Percentiles rank a stretch among this genome's conserved stretches.
Conservation (phyloP, 1,140 invertebrate genomes). For the Danaus melanippus region DNA sequence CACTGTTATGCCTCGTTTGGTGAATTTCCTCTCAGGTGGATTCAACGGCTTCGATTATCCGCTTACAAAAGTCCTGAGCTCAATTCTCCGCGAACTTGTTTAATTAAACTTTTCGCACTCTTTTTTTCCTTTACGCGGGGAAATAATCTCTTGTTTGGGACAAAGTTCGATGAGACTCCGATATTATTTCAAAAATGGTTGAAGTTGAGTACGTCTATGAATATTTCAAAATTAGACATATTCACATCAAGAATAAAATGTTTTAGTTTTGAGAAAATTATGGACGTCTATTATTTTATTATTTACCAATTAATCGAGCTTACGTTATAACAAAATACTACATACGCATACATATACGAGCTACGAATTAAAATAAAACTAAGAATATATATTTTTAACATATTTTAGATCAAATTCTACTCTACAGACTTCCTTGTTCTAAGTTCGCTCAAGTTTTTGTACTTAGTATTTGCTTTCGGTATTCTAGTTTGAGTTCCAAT, state of each 20-base stretch:
- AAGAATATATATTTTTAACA: too few species aligned
- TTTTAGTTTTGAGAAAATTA: too few species aligned
- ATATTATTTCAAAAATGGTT: too few species aligned
- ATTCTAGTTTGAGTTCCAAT: conserved; percentile 53
- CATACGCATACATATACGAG: too few species aligned
- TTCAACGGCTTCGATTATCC: conserved; percentile 58
- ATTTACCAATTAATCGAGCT: too few species aligned
- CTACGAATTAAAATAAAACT: too few species aligned
- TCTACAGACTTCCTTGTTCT: conserved; percentile 23
- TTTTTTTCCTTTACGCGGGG: conserved; percentile 61
- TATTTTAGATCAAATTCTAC: not conserved
- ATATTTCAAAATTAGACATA: too few species aligned
- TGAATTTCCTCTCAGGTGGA: conserved; percentile 50
- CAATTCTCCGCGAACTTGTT: conserved; percentile 65
- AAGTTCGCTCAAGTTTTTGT: conserved; percentile 52
- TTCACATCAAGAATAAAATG: too few species aligned
- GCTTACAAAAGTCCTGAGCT: conserved; percentile 60
- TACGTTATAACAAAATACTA: too few species aligned
- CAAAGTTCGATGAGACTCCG: conserved; percentile 15
- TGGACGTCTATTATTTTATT: too few species aligned
- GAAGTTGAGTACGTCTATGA: too few species aligned
- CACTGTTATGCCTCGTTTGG: conserved; percentile 36
- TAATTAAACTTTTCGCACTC: conserved; percentile 69
- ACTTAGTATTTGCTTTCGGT: conserved; percentile 60
- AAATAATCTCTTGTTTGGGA: conserved; percentile 59